Conservation (phyloP, 2,888 invertebrate genomes). For the Xestoiulus laeticollis region DNA sequence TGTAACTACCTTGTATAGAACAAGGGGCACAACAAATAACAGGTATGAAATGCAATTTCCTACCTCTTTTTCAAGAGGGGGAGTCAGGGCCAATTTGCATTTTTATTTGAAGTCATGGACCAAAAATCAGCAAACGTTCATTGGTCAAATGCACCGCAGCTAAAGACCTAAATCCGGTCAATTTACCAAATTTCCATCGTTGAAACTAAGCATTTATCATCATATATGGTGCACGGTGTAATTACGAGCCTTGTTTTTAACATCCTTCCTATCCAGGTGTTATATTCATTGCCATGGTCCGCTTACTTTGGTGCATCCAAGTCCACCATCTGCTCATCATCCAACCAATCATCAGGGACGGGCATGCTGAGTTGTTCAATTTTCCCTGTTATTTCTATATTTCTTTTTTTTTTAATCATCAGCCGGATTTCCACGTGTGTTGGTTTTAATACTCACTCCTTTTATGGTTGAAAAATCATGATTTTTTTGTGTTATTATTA, state of each 20-base stretch:
- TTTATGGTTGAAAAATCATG: constrained; percentile 10
- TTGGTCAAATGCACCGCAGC: neutral
- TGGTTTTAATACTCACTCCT: neutral
- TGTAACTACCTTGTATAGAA: neutral
- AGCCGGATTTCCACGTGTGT: constrained; percentile 40
- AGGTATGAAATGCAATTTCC: neutral
- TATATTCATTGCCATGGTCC: constrained; percentile 1
- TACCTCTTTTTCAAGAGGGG: neutral
- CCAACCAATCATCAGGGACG: neutral
- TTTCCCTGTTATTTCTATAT: neutral
- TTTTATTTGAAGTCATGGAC: neutral
- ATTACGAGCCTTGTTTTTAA: constrained; percentile 17
- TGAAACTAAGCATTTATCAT: constrained; percentile 7
- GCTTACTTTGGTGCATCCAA: neutral
- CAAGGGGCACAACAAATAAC: neutral
- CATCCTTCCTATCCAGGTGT: constrained; percentile 35
- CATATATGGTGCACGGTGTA: constrained; percentile 11
- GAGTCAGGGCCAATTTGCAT: neutral
- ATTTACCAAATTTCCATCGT: neutral
- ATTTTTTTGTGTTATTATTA: neutral
- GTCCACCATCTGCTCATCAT: neutral
- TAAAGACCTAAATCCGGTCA: constrained; percentile 41
- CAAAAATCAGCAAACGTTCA: neutral
- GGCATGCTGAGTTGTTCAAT: neutral
- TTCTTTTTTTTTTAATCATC: neutral